phyloP scores from a whole-genome alignment of 2,113 vertebrate genomes.

The Catharus fuscescens region DNA sequence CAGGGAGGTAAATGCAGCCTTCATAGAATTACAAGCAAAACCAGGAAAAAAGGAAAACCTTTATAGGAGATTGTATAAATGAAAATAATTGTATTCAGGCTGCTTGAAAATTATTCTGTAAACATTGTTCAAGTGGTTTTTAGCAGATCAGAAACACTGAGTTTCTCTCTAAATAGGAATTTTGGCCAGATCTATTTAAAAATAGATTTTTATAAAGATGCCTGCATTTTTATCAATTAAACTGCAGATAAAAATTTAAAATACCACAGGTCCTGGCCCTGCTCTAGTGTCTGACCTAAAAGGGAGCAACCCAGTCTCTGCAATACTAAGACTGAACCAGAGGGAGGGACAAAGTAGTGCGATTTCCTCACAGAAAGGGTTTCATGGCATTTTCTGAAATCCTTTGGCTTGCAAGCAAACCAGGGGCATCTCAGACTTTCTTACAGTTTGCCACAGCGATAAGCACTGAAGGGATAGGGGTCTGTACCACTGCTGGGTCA shows the following conservation, averaged over 20 bases:
- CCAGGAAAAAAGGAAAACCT: neutral
- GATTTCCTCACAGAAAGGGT: neutral
- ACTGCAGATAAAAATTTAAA: neutral
- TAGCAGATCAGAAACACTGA: neutral
- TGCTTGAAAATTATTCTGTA: conserved; percentile 7
- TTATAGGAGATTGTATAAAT: neutral
- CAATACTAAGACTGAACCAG: neutral
- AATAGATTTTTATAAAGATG: neutral
- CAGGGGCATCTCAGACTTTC: neutral
- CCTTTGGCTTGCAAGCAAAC: rapidly evolving
- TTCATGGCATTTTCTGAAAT: neutral
- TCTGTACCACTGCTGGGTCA: rapidly evolving
- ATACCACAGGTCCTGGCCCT: neutral
- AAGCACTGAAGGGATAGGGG: neutral
- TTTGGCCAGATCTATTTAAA: neutral
- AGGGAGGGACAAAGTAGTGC: neutral
- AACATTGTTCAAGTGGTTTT: neutral
- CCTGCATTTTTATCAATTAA: neutral
- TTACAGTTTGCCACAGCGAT: neutral
- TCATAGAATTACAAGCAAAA: conserved; percentile 51
- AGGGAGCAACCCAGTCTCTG: neutral
- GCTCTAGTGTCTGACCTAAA: neutral
- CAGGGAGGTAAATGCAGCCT: conserved; percentile 46
- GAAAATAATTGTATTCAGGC: neutral
- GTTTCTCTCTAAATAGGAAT: neutral